Base-by-base conservation (phyloP, 2,888 invertebrate genomes). In the Drosophila kambysellisi region DNA sequence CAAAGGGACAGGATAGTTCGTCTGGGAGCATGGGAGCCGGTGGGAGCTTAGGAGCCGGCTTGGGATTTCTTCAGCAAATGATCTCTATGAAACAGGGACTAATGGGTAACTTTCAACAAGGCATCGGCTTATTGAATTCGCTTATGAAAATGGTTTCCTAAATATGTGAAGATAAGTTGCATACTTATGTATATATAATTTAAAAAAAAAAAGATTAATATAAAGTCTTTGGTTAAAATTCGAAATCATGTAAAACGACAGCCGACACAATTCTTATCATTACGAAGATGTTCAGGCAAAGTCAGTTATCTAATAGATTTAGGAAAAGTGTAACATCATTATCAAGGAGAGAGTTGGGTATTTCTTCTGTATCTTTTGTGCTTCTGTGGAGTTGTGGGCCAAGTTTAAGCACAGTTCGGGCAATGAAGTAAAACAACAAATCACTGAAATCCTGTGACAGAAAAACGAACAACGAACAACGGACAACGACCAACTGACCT, bases 381-480 rank as follows among this genome's bases (percentile, higher is more conserved):
- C 39, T 12, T n/a, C n/a, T 50, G 32, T 37, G 29, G 29, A 39
- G 50, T 64, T 53, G 37, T 59, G 59, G 52, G 66, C 57, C 66
- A 61, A 73, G 74, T 61, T 72, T 75, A 70, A 76, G 60, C 76
- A 70, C 43, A 76, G 76, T 54, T 54, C 33, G 20, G 20, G 46
- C 33, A 39, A 30, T 39, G 25, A 69, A 69, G 43, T 56, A 60
- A 64, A 52, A 65, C 69, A 79, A 74, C 79, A 76, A 79, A 76
- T 76, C 79, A 74, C 76, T n/a, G 17, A 41, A 50, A 66, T 66
- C 65, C 79, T 70, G 59, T 70, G 74, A 79, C 79, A 69, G 43
- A 70, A 70, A 76, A 78, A 76, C 74, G 50, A 74, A 65, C 51
- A 78, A 76, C 74, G 50, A 74, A 62, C 54, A 73, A 76, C 74